phyloP scores from a whole-genome alignment of 2,113 vertebrate species.

The Marmota monax region DNA sequence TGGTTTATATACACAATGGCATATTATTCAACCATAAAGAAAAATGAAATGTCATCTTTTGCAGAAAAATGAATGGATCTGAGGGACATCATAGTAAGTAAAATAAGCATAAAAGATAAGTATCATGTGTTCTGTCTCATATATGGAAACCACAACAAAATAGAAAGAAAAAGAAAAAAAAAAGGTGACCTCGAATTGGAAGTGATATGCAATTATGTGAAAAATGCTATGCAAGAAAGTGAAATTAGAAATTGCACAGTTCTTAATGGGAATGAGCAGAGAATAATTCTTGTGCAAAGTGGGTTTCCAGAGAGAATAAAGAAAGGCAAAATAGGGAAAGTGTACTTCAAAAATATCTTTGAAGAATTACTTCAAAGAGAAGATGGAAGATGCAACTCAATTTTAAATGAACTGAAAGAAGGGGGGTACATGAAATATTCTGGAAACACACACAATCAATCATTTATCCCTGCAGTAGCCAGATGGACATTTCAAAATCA shows the following conservation, averaged over 20 bases:
- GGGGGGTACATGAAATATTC: background rate
- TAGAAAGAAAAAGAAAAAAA: background rate
- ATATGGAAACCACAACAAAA: background rate
- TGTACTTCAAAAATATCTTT: background rate
- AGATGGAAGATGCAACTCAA: background rate
- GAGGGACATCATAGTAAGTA: background rate
- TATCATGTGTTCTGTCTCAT: background rate
- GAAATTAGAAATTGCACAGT: background rate
- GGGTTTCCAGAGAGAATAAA: background rate
- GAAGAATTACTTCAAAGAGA: background rate
- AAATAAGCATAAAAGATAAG: background rate
- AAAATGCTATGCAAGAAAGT: background rate
- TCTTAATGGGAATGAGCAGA: background rate
- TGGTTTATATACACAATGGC: background rate
- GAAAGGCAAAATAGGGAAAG: background rate
- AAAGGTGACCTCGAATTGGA: background rate
- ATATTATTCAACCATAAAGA: background rate
- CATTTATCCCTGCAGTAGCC: too few species aligned
- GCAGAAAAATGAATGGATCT: background rate
- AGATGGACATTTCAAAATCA: too few species aligned
- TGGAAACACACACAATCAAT: background rate
- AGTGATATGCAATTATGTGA: background rate
- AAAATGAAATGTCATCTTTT: background rate
- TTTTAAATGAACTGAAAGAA: background rate
- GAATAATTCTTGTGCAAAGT: background rate